Evolutionary conservation across 2,888 invertebrate genomes (phyloP), one percentile per base, ranked within the genome.

Genomic region (Dicyrtoma fusca): DNA sequence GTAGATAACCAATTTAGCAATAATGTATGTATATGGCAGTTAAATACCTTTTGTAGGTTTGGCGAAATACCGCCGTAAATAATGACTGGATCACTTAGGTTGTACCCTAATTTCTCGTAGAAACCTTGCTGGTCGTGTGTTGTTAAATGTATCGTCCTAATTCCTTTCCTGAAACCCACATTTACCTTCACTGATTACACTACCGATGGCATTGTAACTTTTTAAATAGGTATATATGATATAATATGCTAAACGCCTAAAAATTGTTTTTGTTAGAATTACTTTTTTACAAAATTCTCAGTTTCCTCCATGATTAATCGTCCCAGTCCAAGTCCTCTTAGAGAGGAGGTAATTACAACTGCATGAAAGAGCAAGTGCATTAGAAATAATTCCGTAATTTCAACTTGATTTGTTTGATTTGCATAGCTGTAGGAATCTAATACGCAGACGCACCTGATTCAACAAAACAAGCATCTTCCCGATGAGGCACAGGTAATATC

Each of bases 311-410:
- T 90, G 49, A 94, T 85, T 81, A 88, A 86, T 80, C 89, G 90
- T 21, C 94, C 94, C 76, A 91, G 86, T 79, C 91, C 92, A 83
- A 89, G 88, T 13, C 92, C 91, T 78, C 94, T 87, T 81, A 88
- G 86, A 19, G 85, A 84, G 83, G 88, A 88, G 78, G 88, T 87
- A 81, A 94, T 92, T 17, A 94, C 90, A 78, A 94, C 92, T 86
- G 77, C 66, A 83, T 68, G 21, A 51, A 61, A 47, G 69, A n/a
- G 49, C 53, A 42, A 61, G n/a, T n/a, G n/a, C n/a, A n/a, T n/a
- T n/a, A n/a, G n/a, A n/a, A n/a, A n/a, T n/a, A n/a, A n/a, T n/a
- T n/a, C n/a, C n/a, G n/a, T n/a, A n/a, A n/a, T n/a, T n/a, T n/a
- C n/a, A n/a, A n/a, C n/a, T n/a, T n/a, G n/a, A n/a, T n/a, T n/a